A percentile compares a stretch with the other conserved stretches of the same genome.
These are phyloP conservation scores for Noctua pronuba DNA, from an alignment of 2,888 invertebrate genomes.

Conservation along the genomic window DNA sequence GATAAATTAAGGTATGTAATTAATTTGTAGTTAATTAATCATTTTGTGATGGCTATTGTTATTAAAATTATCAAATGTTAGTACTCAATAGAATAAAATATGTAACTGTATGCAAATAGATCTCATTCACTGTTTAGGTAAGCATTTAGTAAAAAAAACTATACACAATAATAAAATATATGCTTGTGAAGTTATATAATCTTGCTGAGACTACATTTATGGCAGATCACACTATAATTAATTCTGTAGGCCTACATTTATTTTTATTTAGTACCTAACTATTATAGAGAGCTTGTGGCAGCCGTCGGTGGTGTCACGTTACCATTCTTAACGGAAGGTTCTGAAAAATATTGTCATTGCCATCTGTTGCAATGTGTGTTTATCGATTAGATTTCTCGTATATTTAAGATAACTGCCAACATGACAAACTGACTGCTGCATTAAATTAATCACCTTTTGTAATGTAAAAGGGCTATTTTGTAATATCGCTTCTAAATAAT, in stretches of 20 bases:
- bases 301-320: conserved; percentile 90
- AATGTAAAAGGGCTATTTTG: conserved; percentile 46
- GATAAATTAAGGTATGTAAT: conserved; percentile 40
- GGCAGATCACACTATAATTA: conserved; percentile 59
- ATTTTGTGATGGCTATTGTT: conserved; percentile 63
- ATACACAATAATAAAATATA: conserved; percentile 22
- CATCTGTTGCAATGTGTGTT: conserved; percentile 55
- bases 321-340: conserved; percentile 79
- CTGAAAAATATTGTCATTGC: conserved; percentile 61
- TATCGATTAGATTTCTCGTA: conserved; percentile 58
- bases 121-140: conserved; percentile 65
- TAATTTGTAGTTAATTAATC: conserved; percentile 47
- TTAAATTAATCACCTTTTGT: conserved; percentile 50
- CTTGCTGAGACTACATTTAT: conserved; percentile 43
- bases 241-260: conserved; percentile 60
- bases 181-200: conserved; percentile 44
- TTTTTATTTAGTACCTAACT: conserved; percentile 72
- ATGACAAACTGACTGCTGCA: conserved; percentile 82
- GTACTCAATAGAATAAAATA: conserved; percentile 50
- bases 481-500: conserved; percentile 45
- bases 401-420: conserved; percentile 68
- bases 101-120: conserved; percentile 63
- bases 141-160: conserved; percentile 40
- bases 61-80: conserved; percentile 45
- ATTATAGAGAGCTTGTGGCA: conserved; percentile 80